These are phyloP conservation scores for Zosterops borbonicus DNA, from an alignment of 2,113 vertebrate genomes.

Conservation along the genomic window DNA sequence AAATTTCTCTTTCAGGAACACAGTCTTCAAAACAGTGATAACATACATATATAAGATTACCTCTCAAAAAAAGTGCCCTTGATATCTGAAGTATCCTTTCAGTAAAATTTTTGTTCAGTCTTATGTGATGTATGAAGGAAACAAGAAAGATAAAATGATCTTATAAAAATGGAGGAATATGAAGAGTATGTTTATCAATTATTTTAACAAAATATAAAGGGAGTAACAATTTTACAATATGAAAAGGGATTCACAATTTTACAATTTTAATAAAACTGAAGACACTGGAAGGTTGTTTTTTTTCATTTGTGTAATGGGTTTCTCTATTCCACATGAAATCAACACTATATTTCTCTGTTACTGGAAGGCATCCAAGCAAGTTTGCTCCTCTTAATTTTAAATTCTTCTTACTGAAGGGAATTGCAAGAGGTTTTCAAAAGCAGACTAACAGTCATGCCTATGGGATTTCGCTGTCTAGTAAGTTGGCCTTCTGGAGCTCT, in stretches of 20 bases:
- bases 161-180: background rate
- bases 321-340: background rate
- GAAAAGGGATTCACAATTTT: background rate
- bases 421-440: background rate
- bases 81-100: background rate
- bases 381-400: background rate
- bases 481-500: background rate
- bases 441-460: background rate
- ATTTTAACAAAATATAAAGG: background rate
- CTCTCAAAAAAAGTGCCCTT: background rate
- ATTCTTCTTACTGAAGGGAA: background rate
- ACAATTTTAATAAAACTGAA: background rate
- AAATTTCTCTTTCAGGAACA: background rate
- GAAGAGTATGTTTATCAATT: background rate
- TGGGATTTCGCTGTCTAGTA: background rate
- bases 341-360: background rate
- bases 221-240: background rate
- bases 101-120: background rate
- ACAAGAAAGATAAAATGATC: background rate
- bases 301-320: background rate
- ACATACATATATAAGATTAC: background rate
- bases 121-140: background rate
- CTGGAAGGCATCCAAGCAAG: background rate
- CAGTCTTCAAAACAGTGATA: background rate
- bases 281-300: accelerated